Evolutionary conservation across 2,888 invertebrate genomes (phyloP), one percentile per base, ranked within the genome.

Genomic region (Pachliopta kotzebuea): DNA sequence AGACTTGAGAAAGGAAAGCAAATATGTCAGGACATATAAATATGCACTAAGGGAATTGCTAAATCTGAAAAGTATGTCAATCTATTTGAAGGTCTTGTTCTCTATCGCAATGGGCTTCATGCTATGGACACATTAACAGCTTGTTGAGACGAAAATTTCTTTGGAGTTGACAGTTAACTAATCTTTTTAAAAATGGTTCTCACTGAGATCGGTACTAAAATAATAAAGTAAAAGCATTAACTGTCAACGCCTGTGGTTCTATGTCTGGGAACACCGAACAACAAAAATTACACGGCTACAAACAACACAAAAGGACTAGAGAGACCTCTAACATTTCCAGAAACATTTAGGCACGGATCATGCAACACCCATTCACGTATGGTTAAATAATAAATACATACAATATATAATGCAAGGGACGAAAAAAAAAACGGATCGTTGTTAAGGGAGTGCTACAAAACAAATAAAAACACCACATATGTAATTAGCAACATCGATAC

Each of bases 291-390:
- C 86, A 88, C 67, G 75, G 79, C 90, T 90, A 90, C 88, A 75
- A 85, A 87, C 87, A 90, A 90, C 89, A 91, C 85, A 91, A 85
- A 37, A 88, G 88, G 90, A 77, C 89, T 88, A 89, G 84, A 84
- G 81, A 88, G 83, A 83, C 81, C 72, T 71, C 89, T 90, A 90
- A 90, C 85, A 89, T 80, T 79, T 77, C 86, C 78, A 86, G 89
- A 86, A 83, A 91, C 90, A 89, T 73, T 80, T 81, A 90, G 90
- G 87, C 90, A 90, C 90, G 88, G 86, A 86, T 84, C 91, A 91
- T 91, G 91, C 91, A 91, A 90, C 90, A 90, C 89, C 87, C 86
- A 90, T 83, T 65, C 53, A 83, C 80, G 82, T 83, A 88, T 84
- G 86, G 84, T 85, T 78, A 85, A 14, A 37, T 79, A 82, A 72